A percentile compares a stretch with the other conserved stretches of the same genome.
Evolutionary conservation across 1,140 invertebrate species (phyloP).

Genomic region (Drosophila nebulosa): DNA sequence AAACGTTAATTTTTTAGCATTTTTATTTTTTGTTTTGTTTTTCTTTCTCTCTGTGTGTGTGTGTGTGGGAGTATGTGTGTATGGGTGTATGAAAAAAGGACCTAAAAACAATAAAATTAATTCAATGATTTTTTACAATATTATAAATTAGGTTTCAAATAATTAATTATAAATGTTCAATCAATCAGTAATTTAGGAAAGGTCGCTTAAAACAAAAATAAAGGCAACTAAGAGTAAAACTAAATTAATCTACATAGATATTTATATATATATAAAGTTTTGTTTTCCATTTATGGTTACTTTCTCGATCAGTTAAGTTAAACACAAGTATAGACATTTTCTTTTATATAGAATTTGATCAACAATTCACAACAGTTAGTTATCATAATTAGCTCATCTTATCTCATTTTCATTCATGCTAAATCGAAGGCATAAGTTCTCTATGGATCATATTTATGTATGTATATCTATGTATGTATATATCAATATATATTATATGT

Average conservation of each 20-base stretch:
- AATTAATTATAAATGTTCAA: neutral
- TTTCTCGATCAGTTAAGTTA: neutral
- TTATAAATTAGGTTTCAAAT: conserved; percentile 10
- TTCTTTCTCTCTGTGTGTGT: conserved; percentile 43
- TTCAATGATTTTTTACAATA: conserved; percentile 50
- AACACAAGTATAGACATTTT: neutral
- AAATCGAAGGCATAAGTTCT: conserved; percentile 44
- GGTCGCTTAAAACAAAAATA: conserved; percentile 27
- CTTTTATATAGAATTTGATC: conserved; percentile 14
- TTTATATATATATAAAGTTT: conserved; percentile 13
- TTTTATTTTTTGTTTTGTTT: conserved; percentile 57
- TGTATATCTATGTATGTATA: conserved; percentile 12
- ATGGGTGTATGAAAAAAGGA: conserved; percentile 40
- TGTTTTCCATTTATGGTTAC: neutral
- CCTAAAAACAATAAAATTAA: conserved; percentile 70
- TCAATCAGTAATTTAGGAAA: conserved; percentile 9
- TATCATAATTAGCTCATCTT: conserved; percentile 10
- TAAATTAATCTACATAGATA: conserved; percentile 16
- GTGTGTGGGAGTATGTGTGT: conserved; percentile 41
- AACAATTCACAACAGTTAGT: conserved; percentile 28
- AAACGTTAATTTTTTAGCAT: conserved; percentile 32
- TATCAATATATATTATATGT: conserved; percentile 28
- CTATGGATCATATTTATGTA: conserved; percentile 28
- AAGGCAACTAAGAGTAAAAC: conserved; percentile 32
- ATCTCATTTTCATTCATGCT: conserved; percentile 24